Evolutionary conservation across 2,888 invertebrate species (phyloP).

Genomic region (Congeria kusceri): DNA sequence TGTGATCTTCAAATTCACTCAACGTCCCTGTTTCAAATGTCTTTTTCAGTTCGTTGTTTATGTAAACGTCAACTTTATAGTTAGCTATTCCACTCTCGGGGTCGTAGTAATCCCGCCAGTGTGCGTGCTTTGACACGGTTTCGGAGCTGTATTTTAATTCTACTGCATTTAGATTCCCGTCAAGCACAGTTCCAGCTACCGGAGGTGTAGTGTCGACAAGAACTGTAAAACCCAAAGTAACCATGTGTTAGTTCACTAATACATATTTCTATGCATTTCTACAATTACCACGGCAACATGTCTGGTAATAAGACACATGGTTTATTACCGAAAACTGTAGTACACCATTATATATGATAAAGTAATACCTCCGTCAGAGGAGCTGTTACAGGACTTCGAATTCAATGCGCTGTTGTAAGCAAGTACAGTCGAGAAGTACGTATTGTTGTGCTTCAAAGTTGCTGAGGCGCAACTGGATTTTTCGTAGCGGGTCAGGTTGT

Average conservation of each 20-base stretch:
- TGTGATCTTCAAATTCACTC: constrained; percentile 50
- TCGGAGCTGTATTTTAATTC: constrained; percentile 64
- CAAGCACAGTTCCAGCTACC: constrained; percentile 54
- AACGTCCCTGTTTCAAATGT: constrained; percentile 51
- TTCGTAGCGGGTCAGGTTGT: constrained; percentile 54
- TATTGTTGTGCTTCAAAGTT: constrained; percentile 64
- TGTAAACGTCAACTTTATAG: constrained; percentile 61
- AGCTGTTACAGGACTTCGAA: constrained; percentile 57
- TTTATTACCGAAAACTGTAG: background rate
- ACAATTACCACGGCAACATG: background rate
- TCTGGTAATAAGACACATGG: background rate
- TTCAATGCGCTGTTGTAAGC: constrained; percentile 75
- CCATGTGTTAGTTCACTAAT: background rate
- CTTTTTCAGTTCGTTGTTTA: constrained; percentile 61
- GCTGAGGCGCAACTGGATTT: constrained; percentile 61
- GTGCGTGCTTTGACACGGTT: constrained; percentile 56
- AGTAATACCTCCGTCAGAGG: constrained; percentile 70
- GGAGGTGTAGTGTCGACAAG: constrained; percentile 68
- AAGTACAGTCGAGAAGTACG: constrained; percentile 72
- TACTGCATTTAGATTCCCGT: constrained; percentile 43
- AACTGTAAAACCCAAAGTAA: constrained; percentile 40
- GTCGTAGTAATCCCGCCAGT: constrained; percentile 64
- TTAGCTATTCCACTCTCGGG: constrained; percentile 66
- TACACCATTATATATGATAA: too few species aligned
- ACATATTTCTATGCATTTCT: background rate